Conservation (phyloP, 2,888 invertebrate species). For the Conomelus anceps region DNA sequence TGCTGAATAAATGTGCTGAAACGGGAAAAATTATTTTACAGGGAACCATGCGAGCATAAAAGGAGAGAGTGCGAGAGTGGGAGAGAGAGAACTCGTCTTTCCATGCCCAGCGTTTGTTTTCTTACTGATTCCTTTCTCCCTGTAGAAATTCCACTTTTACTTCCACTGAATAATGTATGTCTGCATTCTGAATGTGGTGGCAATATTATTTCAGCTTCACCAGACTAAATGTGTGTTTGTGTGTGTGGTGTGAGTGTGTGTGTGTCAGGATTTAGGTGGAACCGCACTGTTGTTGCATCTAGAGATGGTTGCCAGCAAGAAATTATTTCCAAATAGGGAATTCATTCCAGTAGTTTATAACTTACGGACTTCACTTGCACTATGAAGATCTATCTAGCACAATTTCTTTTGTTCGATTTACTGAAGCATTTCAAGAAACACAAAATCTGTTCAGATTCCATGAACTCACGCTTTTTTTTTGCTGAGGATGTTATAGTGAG, state of each 20-base stretch:
- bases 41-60: not conserved
- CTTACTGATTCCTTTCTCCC: not conserved
- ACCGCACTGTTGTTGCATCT: not conserved
- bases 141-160: not conserved
- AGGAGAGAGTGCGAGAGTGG: not conserved
- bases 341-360: not conserved
- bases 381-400: not conserved
- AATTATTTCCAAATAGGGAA: not conserved
- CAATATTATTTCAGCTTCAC: not conserved
- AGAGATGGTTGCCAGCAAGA: not conserved
- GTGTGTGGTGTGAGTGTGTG: no score
- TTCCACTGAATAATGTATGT: not conserved
- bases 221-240: not conserved
- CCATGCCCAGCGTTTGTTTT: not conserved
- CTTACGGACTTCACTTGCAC: not conserved
- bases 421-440: no score
- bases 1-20: not conserved
- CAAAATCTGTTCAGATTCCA: no score
- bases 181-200: not conserved
- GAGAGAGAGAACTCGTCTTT: not conserved
- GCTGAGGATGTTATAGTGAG: no score
- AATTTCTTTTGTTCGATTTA: no score
- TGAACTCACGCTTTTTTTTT: no score
- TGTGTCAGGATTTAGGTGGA: not conserved
- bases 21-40: no score